phyloP scores from a whole-genome alignment of 35 echinoderm and acorn worm species.

The Ophioderma brevispina region DNA sequence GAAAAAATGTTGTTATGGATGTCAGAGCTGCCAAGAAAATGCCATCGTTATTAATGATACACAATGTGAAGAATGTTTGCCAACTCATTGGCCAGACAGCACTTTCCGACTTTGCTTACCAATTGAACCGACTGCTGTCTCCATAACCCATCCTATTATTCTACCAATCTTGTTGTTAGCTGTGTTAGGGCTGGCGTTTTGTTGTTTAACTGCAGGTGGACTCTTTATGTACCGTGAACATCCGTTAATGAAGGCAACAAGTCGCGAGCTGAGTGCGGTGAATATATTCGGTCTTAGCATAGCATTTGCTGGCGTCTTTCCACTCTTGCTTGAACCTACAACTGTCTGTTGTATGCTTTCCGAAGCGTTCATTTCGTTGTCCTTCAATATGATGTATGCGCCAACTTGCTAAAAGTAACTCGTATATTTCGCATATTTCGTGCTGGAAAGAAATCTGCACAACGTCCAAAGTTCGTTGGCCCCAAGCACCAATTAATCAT shows the following conservation, averaged over 20 bases:
- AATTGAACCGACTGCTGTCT: background rate
- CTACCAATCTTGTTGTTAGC: background rate
- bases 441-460: slow-evolving; percentile 3
- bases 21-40: background rate
- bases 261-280: slow-evolving; percentile 38
- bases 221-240: background rate
- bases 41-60: background rate
- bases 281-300: slow-evolving; percentile 4
- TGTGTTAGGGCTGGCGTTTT: background rate
- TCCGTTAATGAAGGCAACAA: slow-evolving; percentile 31
- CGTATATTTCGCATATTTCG: slow-evolving; percentile 38
- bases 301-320: background rate
- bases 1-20: slow-evolving; percentile 20
- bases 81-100: slow-evolving; percentile 3
- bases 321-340: background rate
- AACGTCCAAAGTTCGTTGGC: background rate
- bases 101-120: background rate
- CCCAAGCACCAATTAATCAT: slow-evolving; percentile 7
- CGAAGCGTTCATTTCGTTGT: background rate
- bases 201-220: slow-evolving; percentile 3
- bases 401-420: slow-evolving; percentile 29
- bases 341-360: background rate
- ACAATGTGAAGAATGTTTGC: background rate
- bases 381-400: slow-evolving; percentile 31
- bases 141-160: background rate